Evolutionary conservation across 2,888 invertebrate species (phyloP), one percentile per base, ranked within the genome.

Genomic region (Tenthredo amoena): DNA sequence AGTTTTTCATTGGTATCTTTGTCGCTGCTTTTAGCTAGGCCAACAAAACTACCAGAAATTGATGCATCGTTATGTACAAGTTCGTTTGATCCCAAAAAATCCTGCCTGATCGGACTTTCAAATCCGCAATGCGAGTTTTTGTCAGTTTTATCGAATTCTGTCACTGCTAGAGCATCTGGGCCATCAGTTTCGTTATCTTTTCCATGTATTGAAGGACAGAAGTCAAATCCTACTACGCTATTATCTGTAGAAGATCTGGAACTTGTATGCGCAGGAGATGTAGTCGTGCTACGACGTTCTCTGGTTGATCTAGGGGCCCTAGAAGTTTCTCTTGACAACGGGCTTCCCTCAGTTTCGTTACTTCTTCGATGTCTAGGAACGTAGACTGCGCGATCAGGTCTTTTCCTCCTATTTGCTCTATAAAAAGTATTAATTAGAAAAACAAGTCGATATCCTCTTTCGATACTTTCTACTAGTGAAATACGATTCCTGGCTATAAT

Each of bases 361-460:
- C 89, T 90, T 86, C 96, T 95, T 87, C 96, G 94, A 86, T 96
- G 96, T 91, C 96, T 95, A 86, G 97, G 97, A 87, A 97, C 96
- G 94, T 97, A 97, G 82, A 97, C 96, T 31, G 97, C 97, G 65
- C 96, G 95, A 93, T 97, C 97, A 77, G 97, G 97, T 88, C 97
- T 95, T 86, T 96, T 95, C 72, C 91, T 92, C 15, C 91, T 89
- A 62, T 88, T 91, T 18, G 88, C 89, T 85, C 92, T 92, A 87
- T 12, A 85, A 85, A 86, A 58, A 83, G 1, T 7, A n/a, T 18
- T 1, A 55, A 55, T 55, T 55, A 55, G 1, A 55, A n/a, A n/a
- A 55, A 55, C n/a, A 7, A n/a, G 55, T 55, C 0, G 1, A 7
- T 55, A 55, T 55, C 7, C n/a, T 55, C n/a, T 55, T 10, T 55